phyloP scores from a whole-genome alignment of 2,113 vertebrate species.

The Percina caprodes region DNA sequence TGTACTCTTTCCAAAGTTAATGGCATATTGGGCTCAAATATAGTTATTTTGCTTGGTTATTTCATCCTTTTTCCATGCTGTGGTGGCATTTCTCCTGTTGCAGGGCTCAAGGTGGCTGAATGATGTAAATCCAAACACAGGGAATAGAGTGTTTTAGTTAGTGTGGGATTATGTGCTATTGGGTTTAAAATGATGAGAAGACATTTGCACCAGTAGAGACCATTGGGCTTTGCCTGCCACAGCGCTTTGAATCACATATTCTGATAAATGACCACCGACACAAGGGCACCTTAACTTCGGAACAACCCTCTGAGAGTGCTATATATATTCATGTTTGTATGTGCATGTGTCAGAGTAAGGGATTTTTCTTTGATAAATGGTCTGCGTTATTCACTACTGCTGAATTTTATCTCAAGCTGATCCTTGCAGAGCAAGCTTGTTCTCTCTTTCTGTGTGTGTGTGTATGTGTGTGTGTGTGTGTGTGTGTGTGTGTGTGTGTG shows the following conservation, averaged over 20 bases:
- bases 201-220: slow-evolving; percentile 42
- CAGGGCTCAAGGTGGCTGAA: slow-evolving; percentile 7
- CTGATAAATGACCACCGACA: slow-evolving; percentile 71
- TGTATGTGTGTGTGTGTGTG: neutral
- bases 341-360: slow-evolving; percentile 47
- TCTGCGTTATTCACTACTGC: slow-evolving; percentile 66
- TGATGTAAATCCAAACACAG: slow-evolving; percentile 47
- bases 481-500: neutral
- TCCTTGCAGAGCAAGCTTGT: slow-evolving; percentile 52
- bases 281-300: slow-evolving; percentile 73
- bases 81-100: slow-evolving; percentile 11
- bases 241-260: slow-evolving; percentile 57
- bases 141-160: slow-evolving; percentile 26
- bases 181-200: slow-evolving; percentile 45
- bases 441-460: slow-evolving; percentile 6
- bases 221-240: slow-evolving; percentile 31
- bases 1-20: neutral
- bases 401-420: slow-evolving; percentile 76
- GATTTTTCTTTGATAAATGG: slow-evolving; percentile 73
- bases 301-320: slow-evolving; percentile 34
- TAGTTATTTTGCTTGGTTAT: neutral
- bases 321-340: slow-evolving; percentile 32
- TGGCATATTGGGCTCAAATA: neutral
- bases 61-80: slow-evolving; percentile 8
- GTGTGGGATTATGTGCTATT: slow-evolving; percentile 30